These are phyloP conservation scores for Argyrosomus regius DNA, from an alignment of 2,797 vertebrate genomes.

Conservation along the genomic window DNA sequence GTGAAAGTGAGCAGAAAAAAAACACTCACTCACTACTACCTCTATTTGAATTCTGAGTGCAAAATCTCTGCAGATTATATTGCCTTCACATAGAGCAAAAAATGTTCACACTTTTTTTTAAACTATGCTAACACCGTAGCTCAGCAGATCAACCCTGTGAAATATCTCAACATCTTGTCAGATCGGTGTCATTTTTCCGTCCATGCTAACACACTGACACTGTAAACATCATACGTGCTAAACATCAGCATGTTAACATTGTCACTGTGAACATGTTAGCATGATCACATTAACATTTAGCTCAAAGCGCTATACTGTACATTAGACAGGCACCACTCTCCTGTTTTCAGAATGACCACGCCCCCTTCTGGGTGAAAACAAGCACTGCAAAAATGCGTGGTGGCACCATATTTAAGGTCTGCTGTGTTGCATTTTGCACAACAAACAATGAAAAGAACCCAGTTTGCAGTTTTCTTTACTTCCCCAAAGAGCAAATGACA, in stretches of 20 bases:
- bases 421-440: too few species aligned
- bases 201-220: not conserved
- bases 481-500: too few species aligned
- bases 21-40: not conserved
- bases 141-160: not conserved
- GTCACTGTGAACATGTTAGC: not conserved
- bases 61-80: not conserved
- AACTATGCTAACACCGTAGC: not conserved
- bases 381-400: too few species aligned
- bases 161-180: not conserved
- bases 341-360: too few species aligned
- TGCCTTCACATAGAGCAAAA: not conserved
- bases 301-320: not conserved
- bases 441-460: too few species aligned
- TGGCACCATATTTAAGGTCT: too few species aligned
- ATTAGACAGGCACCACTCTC: too few species aligned
- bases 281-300: not conserved
- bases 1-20: conserved; percentile 22
- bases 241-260: not conserved
- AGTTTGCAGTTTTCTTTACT: too few species aligned
- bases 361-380: too few species aligned
- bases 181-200: not conserved
- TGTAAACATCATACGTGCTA: not conserved
- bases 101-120: not conserved
- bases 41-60: not conserved